A percentile compares a stretch with the other conserved stretches of the same genome.
phyloP scores from a whole-genome alignment of 1,140 invertebrate species.

The Amphibalanus amphitrite region DNA sequence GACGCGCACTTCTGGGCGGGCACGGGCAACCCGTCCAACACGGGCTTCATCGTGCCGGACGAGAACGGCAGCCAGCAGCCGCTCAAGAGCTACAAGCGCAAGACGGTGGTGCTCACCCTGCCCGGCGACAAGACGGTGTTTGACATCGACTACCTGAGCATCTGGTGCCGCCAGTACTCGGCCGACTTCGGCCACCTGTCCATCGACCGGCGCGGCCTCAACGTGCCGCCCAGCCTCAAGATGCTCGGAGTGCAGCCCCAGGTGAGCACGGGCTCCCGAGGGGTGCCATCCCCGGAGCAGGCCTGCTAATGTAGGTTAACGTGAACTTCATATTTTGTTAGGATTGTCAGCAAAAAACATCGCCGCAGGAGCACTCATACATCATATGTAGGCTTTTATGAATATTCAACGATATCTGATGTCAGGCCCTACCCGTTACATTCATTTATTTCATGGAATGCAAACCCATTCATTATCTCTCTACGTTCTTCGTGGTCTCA shows the following conservation, averaged over 20 bases:
- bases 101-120: conserved; percentile 24
- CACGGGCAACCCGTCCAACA: conserved; percentile 15
- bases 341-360: no score
- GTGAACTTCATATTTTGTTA: no score
- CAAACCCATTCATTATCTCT: no score
- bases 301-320: no score
- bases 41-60: conserved; percentile 26
- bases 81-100: conserved; percentile 21
- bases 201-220: conserved; percentile 45
- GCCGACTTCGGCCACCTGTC: conserved; percentile 75
- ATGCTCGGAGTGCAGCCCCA: conserved; percentile 84
- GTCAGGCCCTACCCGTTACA: no score
- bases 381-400: no score
- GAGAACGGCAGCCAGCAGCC: conserved; percentile 23
- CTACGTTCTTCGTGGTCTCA: no score
- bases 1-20: conserved; percentile 21
- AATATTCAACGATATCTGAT: no score
- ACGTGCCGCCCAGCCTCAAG: conserved; percentile 74
- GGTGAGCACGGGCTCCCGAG: no score
- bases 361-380: no score
- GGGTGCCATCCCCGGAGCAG: no score
- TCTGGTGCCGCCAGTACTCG: conserved; percentile 72
- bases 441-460: no score
- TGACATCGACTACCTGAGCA: conserved; percentile 46
- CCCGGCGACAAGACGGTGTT: conserved; percentile 24